Percentiles rank a stretch among this genome's conserved stretches.
Evolutionary conservation across 2,888 invertebrate species (phyloP).

Genomic region (Himalopsyche kuldschensis): DNA sequence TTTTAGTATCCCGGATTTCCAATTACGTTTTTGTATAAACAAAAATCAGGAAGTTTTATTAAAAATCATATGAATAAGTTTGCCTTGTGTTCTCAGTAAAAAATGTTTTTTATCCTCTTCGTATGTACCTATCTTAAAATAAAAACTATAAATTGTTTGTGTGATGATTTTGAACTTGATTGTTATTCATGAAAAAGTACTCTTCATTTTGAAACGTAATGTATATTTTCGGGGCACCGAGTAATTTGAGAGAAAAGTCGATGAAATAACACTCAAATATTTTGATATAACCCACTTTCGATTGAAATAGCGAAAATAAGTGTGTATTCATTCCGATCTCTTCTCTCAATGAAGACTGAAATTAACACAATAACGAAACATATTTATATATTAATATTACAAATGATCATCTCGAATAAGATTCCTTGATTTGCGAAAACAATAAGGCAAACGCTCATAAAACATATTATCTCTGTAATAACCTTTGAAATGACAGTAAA

Average conservation of each 20-base stretch:
- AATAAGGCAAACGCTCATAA: no score
- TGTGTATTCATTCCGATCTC: neutral
- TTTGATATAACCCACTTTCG: neutral
- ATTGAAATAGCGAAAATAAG: neutral
- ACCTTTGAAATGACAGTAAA: no score
- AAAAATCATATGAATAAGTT: no score
- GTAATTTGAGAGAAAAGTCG: neutral
- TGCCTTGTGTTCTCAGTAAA: no score
- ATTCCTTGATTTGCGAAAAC: neutral
- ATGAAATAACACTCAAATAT: neutral
- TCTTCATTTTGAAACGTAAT: neutral
- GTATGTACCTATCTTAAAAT: no score
- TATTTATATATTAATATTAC: neutral
- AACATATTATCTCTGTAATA: neutral
- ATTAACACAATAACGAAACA: neutral
- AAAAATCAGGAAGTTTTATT: no score
- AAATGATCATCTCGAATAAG: neutral
- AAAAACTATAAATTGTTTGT: neutral
- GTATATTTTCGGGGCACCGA: neutral
- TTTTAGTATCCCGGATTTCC: no score
- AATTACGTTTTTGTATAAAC: no score
- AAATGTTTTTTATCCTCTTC: no score
- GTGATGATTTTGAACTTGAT: neutral
- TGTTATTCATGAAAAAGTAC: neutral
- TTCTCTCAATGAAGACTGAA: neutral